Base-by-base conservation (phyloP, 2,888 invertebrate genomes). In the Thymelicus lineola region DNA sequence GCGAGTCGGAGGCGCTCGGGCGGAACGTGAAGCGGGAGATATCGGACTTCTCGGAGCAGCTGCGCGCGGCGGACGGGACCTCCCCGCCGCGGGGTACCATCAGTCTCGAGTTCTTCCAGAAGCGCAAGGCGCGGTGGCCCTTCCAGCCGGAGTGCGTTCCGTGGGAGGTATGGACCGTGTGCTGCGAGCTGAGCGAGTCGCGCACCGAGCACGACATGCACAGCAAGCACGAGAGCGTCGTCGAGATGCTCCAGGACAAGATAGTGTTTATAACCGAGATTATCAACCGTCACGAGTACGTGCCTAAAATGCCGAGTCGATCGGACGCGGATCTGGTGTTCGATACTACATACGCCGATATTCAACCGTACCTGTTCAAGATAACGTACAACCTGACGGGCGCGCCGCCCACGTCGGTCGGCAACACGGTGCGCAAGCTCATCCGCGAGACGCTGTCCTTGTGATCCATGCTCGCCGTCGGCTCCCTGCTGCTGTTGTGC, bases 161-260 rank as follows among this genome's bases (percentile, higher is more conserved):
- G 0, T 99, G 99, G 99, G 99, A 99, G 88, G 98, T 99, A 69
- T 99, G 99, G 99, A 99, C 98, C 46, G 95, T 99, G 7, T 96
- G 97, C 79, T 95, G 99, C 76, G 98, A 99, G 86, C 95, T 99
- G 50, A 96, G 98, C 36, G 96, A 97, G 79, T 94, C 98, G 65
- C 96, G 96, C 73, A 97, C 96, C 86, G 98, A 98, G 84, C 97
- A 97, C 83, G 98, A 98, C 82, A 94, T 98, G 78, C 97, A 97
- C 87, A 95, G 96, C 78, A 97, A 97, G 80, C 95, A 98, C 73
- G 99, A 99, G 87, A 96, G 96, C 87, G 96, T 98, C 15, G 97
- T 97, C 36, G 98, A 98, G 80, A 91, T 97, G 83, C 90, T 99
- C 58, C 97, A 98, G 59, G 99, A 99, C 82, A 98, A 98, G 86